Evolutionary conservation across 2,888 invertebrate genomes (phyloP), one percentile per base, ranked within the genome.

Genomic region (Neuroscelio doddi): DNA sequence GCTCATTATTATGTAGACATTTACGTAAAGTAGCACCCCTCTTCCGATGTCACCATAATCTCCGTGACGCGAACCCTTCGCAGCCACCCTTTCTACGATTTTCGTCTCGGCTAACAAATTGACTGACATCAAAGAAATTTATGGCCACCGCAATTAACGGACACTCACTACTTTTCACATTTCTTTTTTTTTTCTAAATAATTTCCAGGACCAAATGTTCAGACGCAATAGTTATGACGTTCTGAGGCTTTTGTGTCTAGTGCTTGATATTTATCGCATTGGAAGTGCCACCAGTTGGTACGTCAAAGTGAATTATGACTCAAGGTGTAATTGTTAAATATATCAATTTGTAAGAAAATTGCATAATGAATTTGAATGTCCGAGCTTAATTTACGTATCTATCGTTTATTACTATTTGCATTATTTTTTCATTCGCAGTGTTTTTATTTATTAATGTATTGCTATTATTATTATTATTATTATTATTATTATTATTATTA

Each of bases 41-140:
- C 32, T 15, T 7, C 27, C 16, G 42, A 49, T 49, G 46, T 34
- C 27, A 49, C 38, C 21, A 42, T 45, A 47, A 57, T 56, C 39
- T 46, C 12, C 27, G 53, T 29, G 61, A 65, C 30, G 17, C 39
- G 34, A 62, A 59, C 56, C 52, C 67, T 29, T 21, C 30, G 27
- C 14, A 52, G 21, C 26, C 56, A 67, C 75, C 77, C 74, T 74
- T 72, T 55, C 49, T 17, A 36, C 62, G 53, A 68, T 69, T 69
- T 59, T 64, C 62, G 51, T 57, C 62, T 74, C 71, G 68, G 58
- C 63, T 58, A 65, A 71, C 69, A 66, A 72, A 71, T 72, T 70
- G 64, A 65, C 69, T 56, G 77, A 81, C 77, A 75, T 78, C 76
- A 75, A 79, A 73, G 68, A 73, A 79, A 80, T 80, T 80, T 81